These are phyloP conservation scores for Macropus fuliginosus DNA, from an alignment of 2,797 vertebrate species.

Conservation along the genomic window DNA sequence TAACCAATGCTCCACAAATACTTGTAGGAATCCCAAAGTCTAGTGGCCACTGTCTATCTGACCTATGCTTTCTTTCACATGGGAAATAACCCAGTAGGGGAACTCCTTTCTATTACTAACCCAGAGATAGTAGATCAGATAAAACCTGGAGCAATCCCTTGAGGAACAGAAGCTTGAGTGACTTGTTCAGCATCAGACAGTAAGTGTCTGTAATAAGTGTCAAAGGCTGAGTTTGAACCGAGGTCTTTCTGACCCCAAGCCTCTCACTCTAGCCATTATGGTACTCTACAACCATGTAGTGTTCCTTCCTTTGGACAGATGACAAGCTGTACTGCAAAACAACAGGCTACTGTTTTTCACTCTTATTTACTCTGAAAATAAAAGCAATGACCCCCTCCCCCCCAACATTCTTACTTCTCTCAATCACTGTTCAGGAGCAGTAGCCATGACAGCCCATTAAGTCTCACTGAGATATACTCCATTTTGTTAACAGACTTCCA, in stretches of 20 bases:
- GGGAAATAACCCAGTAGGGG: not conserved
- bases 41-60: not conserved
- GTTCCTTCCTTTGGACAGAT: not conserved
- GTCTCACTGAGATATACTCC: not conserved
- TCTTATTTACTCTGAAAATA: not conserved
- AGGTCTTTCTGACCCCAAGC: not conserved
- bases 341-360: not conserved
- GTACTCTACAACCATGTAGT: not conserved
- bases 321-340: not conserved
- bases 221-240: not conserved
- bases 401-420: not conserved
- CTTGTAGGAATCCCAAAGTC: not conserved
- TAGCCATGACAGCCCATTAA: not conserved
- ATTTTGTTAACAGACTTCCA: not conserved
- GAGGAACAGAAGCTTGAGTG: not conserved
- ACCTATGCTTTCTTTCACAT: not conserved
- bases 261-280: not conserved
- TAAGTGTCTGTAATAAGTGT: not conserved
- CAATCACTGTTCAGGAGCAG: not conserved
- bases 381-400: not conserved
- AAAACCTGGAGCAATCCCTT: not conserved
- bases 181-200: not conserved
- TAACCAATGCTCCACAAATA: not conserved
- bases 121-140: not conserved
- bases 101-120: not conserved